Percentiles rank a stretch among this genome's conserved stretches.
These are phyloP conservation scores for Platyrinchus mystaceus DNA, from an alignment of 2,797 vertebrate species.

Conservation along the genomic window DNA sequence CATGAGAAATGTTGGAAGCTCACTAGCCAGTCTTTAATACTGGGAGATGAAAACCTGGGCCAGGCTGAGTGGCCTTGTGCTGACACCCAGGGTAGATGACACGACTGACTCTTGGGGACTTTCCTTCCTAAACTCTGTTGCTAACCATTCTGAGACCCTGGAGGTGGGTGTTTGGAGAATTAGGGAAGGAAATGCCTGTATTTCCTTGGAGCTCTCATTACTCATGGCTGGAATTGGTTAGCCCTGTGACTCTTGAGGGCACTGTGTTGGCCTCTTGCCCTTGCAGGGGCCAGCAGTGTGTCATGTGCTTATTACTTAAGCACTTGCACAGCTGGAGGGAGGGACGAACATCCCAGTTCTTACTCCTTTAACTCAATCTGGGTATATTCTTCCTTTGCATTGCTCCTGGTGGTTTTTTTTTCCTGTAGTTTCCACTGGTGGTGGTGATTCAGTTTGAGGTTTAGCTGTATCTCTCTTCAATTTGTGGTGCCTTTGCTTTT, in stretches of 20 bases:
- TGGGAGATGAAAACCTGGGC: neutral
- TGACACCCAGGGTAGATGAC: neutral
- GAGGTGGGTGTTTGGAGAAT: neutral
- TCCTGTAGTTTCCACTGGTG: neutral
- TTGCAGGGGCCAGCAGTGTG: neutral
- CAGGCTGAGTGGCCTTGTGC: neutral
- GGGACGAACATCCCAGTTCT: neutral
- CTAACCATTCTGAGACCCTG: neutral
- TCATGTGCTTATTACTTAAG: conserved; percentile 18
- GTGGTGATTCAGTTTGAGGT: neutral
- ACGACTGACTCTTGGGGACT: neutral
- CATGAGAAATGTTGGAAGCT: neutral
- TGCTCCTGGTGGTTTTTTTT: neutral
- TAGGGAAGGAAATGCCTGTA: conserved; percentile 2
- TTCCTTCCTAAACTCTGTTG: neutral
- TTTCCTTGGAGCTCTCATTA: conserved; percentile 8
- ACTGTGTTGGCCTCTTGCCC: neutral
- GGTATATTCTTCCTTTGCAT: neutral
- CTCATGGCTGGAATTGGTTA: neutral
- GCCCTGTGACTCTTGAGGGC: neutral
- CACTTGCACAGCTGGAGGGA: neutral
- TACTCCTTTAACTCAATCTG: neutral
- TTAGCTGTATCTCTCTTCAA: neutral
- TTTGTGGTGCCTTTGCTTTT: neutral
- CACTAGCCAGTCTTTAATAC: neutral